Base-by-base conservation (phyloP, 2,888 invertebrate species). In the Tolmerus cingulatus region DNA sequence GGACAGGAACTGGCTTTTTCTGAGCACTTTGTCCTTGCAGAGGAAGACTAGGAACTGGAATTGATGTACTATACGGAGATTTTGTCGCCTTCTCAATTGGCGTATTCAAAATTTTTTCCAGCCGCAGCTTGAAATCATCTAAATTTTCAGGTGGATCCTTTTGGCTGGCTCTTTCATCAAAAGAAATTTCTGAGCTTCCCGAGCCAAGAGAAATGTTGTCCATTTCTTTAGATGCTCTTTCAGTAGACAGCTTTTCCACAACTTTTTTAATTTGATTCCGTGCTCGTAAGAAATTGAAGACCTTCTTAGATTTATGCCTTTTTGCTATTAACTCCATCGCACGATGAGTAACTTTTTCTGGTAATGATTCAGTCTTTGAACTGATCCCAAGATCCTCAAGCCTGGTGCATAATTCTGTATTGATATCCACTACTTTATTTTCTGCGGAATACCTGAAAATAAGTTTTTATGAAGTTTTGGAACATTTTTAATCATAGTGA, bases 251-350 rank as follows among this genome's bases (percentile, higher is more conserved):
- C 27, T 91, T 91, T 4, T 91, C 91, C 5, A 92, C 90, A 77
- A 91, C 90, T 81, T 90, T 90, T 5, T 90, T 90, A 19, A 92
- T 90, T 86, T 90, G 91, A 88, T 90, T 91, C 40, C 92, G 90
- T 2, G 91, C 91, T 2, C 90, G 90, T 88, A 90, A 90, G 88
- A 91, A 92, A 12, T 90, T 88, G 0, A 91, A 90, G 88, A 90
- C 88, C 86, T 90, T 90, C 91, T 92, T 37, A 12, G 37, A 46
- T 43, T 74, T 7, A n/a, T 86, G 57, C n/a, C 51, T n/a, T 43
- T 86, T 77, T 19, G 57, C 16, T 4, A 88, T n/a, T 9, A 34
- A 34, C 37, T 57, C 51, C 9, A 82, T 16, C 19, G 86, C 81
- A 27, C 87, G 87, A 1, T 14, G 23, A 4, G 43, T 23, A 14